These are phyloP conservation scores for Dipus sagitta DNA, from an alignment of 2,797 vertebrate species.

Conservation along the genomic window DNA sequence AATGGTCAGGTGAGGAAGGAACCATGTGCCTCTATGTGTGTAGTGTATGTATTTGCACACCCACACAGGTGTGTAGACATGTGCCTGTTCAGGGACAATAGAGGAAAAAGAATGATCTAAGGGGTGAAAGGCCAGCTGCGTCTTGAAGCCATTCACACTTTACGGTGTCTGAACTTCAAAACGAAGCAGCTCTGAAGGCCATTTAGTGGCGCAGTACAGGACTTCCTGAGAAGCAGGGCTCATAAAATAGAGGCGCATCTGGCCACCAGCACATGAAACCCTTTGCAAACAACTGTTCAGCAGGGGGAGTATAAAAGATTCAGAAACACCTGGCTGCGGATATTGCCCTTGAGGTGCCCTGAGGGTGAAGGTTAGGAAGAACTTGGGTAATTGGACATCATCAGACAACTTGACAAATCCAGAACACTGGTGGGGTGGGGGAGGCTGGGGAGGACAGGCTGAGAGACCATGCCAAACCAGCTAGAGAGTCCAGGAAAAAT, in stretches of 20 bases:
- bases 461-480: not conserved
- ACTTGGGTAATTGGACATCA: not conserved
- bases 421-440: not conserved
- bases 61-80: too few relatives aligned
- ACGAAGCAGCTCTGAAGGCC: constrained; percentile 58
- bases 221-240: constrained; percentile 74
- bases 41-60: too few relatives aligned
- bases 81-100: not conserved
- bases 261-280: constrained; percentile 65
- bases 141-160: constrained; percentile 75
- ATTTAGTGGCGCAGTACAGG: constrained; percentile 54
- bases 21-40: not conserved
- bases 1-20: not conserved
- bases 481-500: not conserved
- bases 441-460: too few relatives aligned
- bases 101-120: constrained; percentile 17
- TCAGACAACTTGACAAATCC: not conserved
- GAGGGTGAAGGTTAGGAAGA: constrained; percentile 44
- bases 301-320: constrained; percentile 24
- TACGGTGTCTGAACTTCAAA: constrained; percentile 77
- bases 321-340: constrained; percentile 59
- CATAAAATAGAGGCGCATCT: constrained; percentile 68
- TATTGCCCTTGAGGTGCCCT: constrained; percentile 46
- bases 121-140: not conserved
- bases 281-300: constrained; percentile 55